Percentiles rank a stretch among this genome's conserved stretches.
These are phyloP conservation scores for Orchesella cincta DNA, from an alignment of 1,140 invertebrate species.

Conservation along the genomic window DNA sequence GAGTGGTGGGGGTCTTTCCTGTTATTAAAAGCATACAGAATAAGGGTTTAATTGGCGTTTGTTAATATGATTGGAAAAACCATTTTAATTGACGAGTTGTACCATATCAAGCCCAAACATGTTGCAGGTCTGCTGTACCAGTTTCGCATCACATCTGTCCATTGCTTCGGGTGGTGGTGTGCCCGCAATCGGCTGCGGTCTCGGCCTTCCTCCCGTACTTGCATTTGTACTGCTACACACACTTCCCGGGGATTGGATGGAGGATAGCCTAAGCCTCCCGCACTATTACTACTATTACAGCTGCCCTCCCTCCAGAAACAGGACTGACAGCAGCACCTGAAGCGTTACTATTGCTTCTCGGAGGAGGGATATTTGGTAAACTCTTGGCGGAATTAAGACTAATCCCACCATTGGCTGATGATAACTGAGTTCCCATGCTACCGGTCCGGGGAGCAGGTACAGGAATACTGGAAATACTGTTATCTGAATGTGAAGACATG, in stretches of 20 bases:
- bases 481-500: background rate
- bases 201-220: constrained; percentile 59
- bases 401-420: background rate
- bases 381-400: background rate
- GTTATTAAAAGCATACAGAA: constrained; percentile 34
- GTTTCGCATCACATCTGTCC: constrained; percentile 80
- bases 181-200: constrained; percentile 85
- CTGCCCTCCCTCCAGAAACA: constrained; percentile 12
- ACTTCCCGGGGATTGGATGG: constrained; percentile 3
- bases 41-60: background rate
- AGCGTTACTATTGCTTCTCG: constrained; percentile 15
- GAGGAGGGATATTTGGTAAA: background rate
- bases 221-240: constrained; percentile 43
- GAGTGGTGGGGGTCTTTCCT: constrained; percentile 86
- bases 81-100: constrained; percentile 29
- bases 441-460: constrained; percentile 6
- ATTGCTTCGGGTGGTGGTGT: constrained; percentile 69
- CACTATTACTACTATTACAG: constrained; percentile 21
- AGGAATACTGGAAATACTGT: background rate
- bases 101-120: constrained; percentile 86
- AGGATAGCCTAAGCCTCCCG: constrained; percentile 8
- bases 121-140: constrained; percentile 84
- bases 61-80: no score
- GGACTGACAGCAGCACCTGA: constrained; percentile 35
- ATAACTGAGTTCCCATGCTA: background rate